These are phyloP conservation scores for Turdus rufiventris DNA, from an alignment of 2,113 vertebrate species.

Conservation along the genomic window DNA sequence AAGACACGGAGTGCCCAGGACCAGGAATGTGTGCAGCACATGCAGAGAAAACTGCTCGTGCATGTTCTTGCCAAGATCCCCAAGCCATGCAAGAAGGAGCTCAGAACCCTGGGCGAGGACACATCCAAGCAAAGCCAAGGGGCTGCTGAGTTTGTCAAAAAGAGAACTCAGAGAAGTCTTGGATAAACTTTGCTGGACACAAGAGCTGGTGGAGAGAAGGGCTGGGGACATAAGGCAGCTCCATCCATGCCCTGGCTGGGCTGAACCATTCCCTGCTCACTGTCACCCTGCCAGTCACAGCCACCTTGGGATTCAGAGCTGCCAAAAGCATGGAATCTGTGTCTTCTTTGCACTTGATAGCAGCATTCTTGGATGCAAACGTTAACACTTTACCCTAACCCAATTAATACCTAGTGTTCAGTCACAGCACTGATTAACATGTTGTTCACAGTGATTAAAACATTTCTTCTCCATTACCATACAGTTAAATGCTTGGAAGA, in stretches of 20 bases:
- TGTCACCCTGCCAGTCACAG: neutral
- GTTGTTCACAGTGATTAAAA: slow-evolving; percentile 83
- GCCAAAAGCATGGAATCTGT: neutral
- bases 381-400: slow-evolving; percentile 73
- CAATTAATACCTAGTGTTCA: slow-evolving; percentile 78
- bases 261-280: neutral
- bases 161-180: neutral
- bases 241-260: neutral
- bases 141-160: neutral
- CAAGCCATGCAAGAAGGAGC: neutral
- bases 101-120: neutral
- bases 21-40: neutral
- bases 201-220: neutral
- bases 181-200: neutral
- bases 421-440: slow-evolving; percentile 78
- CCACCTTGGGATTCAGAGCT: neutral
- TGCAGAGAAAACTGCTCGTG: neutral
- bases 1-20: neutral
- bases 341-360: neutral
- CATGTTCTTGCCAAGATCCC: neutral
- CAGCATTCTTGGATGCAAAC: slow-evolving; percentile 45
- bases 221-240: neutral
- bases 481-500: slow-evolving; percentile 73
- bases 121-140: neutral
- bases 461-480: slow-evolving; percentile 81